Percentiles rank a stretch among this genome's conserved stretches.
These are phyloP conservation scores for Lymantria dispar DNA, from an alignment of 2,888 invertebrate species.

Conservation along the genomic window DNA sequence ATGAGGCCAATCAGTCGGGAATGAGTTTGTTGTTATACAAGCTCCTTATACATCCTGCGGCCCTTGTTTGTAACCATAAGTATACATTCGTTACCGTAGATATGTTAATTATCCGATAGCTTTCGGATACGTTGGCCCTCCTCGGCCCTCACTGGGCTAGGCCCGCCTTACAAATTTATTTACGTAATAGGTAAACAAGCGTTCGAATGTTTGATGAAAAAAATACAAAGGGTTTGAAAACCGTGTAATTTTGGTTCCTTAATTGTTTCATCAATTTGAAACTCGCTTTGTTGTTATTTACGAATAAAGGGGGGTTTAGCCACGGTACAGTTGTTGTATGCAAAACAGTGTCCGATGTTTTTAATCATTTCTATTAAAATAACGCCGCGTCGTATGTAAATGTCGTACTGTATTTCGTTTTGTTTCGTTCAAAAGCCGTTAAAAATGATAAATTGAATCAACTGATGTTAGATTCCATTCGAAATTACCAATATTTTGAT, in stretches of 20 bases:
- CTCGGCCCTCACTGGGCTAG: neutral
- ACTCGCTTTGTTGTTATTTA: constrained; percentile 20
- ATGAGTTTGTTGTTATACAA: constrained; percentile 49
- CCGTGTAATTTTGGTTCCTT: constrained; percentile 4
- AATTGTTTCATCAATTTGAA: constrained; percentile 25
- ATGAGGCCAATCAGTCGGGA: constrained; percentile 61
- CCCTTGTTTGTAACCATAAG: constrained; percentile 15
- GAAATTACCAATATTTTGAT: constrained; percentile 14
- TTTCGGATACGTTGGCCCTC: too few species aligned
- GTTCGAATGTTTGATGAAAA: constrained; percentile 3
- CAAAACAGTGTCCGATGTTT: constrained; percentile 48
- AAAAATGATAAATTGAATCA: constrained; percentile 51
- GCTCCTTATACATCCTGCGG: constrained; percentile 24
- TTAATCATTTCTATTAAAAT: constrained; percentile 51
- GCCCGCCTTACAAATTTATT: constrained; percentile 1
- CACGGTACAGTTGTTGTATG: constrained; percentile 44
- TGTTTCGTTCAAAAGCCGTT: constrained; percentile 42
- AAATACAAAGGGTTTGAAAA: constrained; percentile 9
- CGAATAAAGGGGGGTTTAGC: constrained; percentile 13
- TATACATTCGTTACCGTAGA: constrained; percentile 6
- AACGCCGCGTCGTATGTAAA: constrained; percentile 51
- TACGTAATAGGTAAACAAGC: constrained; percentile 4
- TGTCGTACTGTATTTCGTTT: constrained; percentile 33
- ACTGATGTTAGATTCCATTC: constrained; percentile 33
- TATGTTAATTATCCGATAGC: constrained; percentile 14